Conservation (phyloP, 2,113 vertebrate species). For the Caretta caretta region DNA sequence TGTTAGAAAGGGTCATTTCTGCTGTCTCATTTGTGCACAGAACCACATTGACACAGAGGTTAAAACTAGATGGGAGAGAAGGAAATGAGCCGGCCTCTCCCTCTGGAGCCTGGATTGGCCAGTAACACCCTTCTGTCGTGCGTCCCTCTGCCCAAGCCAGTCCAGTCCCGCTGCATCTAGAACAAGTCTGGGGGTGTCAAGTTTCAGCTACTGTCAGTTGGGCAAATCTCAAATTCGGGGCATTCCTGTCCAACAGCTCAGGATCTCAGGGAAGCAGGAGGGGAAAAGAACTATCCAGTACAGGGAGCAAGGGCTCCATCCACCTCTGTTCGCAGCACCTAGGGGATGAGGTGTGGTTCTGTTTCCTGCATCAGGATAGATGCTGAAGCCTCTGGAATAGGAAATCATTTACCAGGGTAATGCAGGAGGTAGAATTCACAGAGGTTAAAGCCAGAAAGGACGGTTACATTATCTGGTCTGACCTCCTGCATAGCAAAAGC, state of each 20-base stretch:
- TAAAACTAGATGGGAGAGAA: background rate
- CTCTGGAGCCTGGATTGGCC: background rate
- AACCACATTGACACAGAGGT: background rate
- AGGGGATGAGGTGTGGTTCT: background rate
- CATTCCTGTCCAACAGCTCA: background rate
- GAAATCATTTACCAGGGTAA: background rate
- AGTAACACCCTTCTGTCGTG: background rate
- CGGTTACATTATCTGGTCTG: background rate
- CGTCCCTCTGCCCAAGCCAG: background rate
- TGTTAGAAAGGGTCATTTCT: background rate
- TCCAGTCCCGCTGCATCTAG: background rate
- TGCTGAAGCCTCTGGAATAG: background rate
- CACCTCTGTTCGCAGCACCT: background rate
- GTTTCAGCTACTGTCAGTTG: background rate
- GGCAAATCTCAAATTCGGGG: background rate
- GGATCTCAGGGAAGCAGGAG: background rate
- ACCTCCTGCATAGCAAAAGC: background rate
- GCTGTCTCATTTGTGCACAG: background rate
- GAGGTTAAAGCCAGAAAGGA: background rate
- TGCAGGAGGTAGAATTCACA: background rate
- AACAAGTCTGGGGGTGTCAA: background rate
- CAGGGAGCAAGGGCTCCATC: background rate
- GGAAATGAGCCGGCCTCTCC: background rate
- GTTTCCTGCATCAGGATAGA: background rate
- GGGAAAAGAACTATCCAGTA: background rate